A percentile compares a stretch with the other conserved stretches of the same genome.
Conservation (phyloP, 2,797 vertebrate genomes). For the Coregonus suidteri region DNA sequence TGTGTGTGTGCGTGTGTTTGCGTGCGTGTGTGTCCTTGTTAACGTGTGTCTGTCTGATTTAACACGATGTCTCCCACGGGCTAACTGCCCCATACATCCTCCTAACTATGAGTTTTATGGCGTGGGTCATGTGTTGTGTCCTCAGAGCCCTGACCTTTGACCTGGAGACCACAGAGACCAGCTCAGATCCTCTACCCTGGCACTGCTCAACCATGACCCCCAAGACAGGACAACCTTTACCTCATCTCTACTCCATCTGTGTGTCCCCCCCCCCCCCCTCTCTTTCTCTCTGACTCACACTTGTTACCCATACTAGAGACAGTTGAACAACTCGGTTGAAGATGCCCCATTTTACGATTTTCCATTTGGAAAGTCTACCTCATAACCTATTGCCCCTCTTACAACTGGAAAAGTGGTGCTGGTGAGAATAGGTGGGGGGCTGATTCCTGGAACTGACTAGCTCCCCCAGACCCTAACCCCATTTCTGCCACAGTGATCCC, state of each 20-base stretch:
- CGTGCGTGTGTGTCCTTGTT: background rate
- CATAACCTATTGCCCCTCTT: slow-evolving; percentile 43
- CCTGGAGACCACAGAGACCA: slow-evolving; percentile 14
- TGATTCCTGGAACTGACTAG: slow-evolving; percentile 41
- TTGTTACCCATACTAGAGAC: slow-evolving; percentile 18
- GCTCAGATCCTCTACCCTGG: slow-evolving; percentile 28
- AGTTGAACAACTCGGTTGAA: slow-evolving; percentile 26
- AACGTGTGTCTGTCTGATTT: slow-evolving; percentile 8
- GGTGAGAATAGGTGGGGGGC: slow-evolving; percentile 36
- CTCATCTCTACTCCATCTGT: slow-evolving; percentile 1
- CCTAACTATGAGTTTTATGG: slow-evolving; percentile 48
- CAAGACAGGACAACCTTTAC: background rate
- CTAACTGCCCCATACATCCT: slow-evolving; percentile 46
- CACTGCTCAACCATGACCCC: slow-evolving; percentile 6
- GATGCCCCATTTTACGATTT: slow-evolving; percentile 27
- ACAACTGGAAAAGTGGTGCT: slow-evolving; percentile 57
- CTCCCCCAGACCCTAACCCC: background rate
- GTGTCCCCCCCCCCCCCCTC: slow-evolving; percentile 11
- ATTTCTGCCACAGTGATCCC: slow-evolving; percentile 19
- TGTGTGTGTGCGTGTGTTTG: background rate
- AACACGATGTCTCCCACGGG: slow-evolving; percentile 7
- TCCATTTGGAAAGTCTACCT: slow-evolving; percentile 49
- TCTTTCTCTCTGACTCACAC: slow-evolving; percentile 10
- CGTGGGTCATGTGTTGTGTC: slow-evolving; percentile 31
- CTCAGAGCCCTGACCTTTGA: slow-evolving; percentile 44